Base-by-base conservation (phyloP, 1,140 invertebrate species). In the Conopomorpha cramerella region DNA sequence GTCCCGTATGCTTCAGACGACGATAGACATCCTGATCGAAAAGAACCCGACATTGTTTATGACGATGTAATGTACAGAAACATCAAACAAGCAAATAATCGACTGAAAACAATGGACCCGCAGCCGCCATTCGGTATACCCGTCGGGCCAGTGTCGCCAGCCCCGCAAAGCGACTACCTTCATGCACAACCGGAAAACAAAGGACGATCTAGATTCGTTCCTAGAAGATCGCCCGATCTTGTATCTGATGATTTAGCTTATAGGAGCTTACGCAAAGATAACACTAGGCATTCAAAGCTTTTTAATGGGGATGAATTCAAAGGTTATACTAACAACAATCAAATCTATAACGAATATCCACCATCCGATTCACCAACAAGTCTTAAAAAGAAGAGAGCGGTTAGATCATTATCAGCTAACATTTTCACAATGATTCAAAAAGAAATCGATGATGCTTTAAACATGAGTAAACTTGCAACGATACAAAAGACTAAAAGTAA, bases 61-160 rank as follows among this genome's bases (percentile, higher is more conserved):
- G 93, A 95, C 60, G 93, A 95, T 67, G 84, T 94, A 0, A 85
- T 89, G 2, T 93, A 87, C 59, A 80, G 92, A 43, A 91, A 85
- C 46, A 84, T 92, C 34, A 86, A 86, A 51, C 83, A 89, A 54
- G 85, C 87, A 1, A 92, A 90, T 48, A 86, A 84, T 55, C 82
- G 82, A 10, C 68, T 86, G 15, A 88, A 85, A 55, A 81, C 89
- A 1, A 47, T 82, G 0, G 90, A 93, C 37, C 89, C 88, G 4
- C 92, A 94, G 55, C 92, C 91, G 15, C 91, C 90, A 1, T 95
- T 95, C 64, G 92, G 92, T 10, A 94, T 95, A 51, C 92, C 92
- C 0, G 52, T 94, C 7, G 89, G 89, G 3, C 91, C 90, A 6
- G 82, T 92, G 3, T 81, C 89, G 0, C 80, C 85, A 4, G 85